A percentile compares a stretch with the other conserved stretches of the same genome.
Conservation (phyloP, 1,140 invertebrate genomes). For the Halotydeus destructor region DNA sequence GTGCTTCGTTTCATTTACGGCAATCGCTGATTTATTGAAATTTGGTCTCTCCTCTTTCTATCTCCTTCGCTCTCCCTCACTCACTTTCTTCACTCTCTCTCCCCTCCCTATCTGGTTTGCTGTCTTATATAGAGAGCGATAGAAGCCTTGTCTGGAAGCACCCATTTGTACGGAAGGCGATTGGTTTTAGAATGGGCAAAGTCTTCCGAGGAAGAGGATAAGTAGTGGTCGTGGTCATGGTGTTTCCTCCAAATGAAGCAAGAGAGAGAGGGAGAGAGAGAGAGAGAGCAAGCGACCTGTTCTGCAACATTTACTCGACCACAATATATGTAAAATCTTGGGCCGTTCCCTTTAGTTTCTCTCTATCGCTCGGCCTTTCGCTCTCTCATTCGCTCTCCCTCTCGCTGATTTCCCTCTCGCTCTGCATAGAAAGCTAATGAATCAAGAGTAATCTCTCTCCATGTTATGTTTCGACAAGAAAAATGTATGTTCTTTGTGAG, state of each 20-base stretch:
- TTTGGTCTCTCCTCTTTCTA: conserved; percentile 6
- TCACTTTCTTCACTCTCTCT: too few species aligned
- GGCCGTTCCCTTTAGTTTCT: too few species aligned
- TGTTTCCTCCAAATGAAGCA: not conserved
- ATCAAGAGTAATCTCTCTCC: not conserved
- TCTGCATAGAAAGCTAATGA: not conserved
- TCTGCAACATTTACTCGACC: not conserved
- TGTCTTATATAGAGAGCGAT: conserved; percentile 53
- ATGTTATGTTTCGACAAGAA: not conserved
- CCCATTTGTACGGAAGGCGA: conserved; percentile 86
- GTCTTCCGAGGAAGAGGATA: conserved; percentile 57
- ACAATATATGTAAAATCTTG: too few species aligned
- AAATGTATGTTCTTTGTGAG: too few species aligned
- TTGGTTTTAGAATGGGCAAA: conserved; percentile 92
- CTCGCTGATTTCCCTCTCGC: not conserved
- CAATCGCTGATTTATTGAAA: conserved; percentile 10
- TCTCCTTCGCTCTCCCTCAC: too few species aligned
- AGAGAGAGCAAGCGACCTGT: not conserved
- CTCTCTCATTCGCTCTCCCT: not conserved
- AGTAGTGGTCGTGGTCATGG: not conserved
- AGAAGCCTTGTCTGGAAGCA: conserved; percentile 74
- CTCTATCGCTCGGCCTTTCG: too few species aligned
- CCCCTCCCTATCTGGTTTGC: conserved; percentile 2
- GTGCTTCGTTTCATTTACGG: too few species aligned
- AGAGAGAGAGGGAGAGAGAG: not conserved